A percentile compares a stretch with the other conserved stretches of the same genome.
Conservation (phyloP, 2,113 vertebrate genomes). For the Sinocyclocheilus anshuiensis region DNA sequence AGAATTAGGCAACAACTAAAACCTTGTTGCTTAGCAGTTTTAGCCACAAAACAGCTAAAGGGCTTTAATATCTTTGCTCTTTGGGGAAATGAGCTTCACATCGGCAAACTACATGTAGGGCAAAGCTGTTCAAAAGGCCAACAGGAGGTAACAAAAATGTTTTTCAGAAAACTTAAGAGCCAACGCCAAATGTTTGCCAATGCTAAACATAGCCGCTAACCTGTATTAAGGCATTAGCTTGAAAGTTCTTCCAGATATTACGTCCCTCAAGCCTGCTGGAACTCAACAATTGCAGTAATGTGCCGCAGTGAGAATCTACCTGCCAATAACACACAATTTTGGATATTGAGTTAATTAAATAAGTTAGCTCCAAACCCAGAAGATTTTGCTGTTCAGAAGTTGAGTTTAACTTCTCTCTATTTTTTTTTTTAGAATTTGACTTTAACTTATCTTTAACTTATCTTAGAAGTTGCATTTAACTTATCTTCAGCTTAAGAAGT, state of each 20-base stretch:
- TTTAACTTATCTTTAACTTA: too few relatives aligned
- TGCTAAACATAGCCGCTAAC: neutral
- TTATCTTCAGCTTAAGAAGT: too few relatives aligned
- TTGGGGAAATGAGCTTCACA: neutral
- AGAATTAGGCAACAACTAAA: constrained; percentile 2
- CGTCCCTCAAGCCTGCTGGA: neutral
- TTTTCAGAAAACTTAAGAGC: neutral
- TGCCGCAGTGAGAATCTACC: neutral
- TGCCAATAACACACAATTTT: neutral
- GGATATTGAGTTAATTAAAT: neutral
- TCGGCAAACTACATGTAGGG: neutral
- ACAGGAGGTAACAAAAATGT: neutral
- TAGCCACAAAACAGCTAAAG: constrained; percentile 9
- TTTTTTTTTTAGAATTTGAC: too few relatives aligned
- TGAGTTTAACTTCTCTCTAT: neutral
- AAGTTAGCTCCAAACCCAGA: neutral
- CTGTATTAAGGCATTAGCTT: neutral
- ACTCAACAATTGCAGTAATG: neutral
- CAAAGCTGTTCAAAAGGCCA: neutral
- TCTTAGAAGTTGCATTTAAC: too few relatives aligned
- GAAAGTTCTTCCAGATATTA: neutral
- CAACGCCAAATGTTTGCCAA: neutral
- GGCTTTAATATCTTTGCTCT: neutral
- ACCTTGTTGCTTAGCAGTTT: constrained; percentile 7
- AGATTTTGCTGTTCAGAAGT: neutral